Evolutionary conservation across 92 coral and sea anemone genomes (phyloP).

Genomic region (Diadumene lineata): DNA sequence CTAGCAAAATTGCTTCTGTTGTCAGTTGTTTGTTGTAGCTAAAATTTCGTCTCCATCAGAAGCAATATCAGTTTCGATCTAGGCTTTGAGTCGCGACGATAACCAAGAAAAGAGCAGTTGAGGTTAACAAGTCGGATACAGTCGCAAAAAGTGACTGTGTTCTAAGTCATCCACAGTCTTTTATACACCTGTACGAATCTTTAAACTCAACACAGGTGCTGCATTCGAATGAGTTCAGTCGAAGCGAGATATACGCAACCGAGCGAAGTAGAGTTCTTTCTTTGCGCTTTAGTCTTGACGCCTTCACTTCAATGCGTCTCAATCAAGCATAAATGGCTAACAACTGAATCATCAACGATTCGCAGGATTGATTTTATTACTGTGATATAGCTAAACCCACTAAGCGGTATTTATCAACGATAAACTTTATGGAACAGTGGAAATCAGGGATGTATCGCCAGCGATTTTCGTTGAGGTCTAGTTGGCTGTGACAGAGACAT

Average conservation of each 20-base stretch:
- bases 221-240: constrained; percentile 37
- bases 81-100: not conserved
- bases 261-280: constrained; percentile 16
- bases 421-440: constrained; percentile 13
- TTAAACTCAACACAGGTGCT: constrained; percentile 25
- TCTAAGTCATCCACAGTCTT: not conserved
- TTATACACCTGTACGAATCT: not conserved
- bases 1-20: not conserved
- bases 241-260: constrained; percentile 14
- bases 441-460: not conserved
- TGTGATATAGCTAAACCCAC: constrained; percentile 31
- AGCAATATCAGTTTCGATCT: not conserved
- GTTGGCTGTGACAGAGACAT: not conserved
- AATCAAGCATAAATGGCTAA: constrained; percentile 85
- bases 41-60: not conserved
- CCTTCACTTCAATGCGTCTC: constrained; percentile 83
- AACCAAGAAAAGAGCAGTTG: not conserved
- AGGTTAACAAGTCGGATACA: not conserved
- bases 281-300: constrained; percentile 52
- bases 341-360: constrained; percentile 58
- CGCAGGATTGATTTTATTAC: constrained; percentile 34
- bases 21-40: not conserved
- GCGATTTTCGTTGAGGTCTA: not conserved
- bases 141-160: not conserved
- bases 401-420: constrained; percentile 23